A percentile compares a stretch with the other conserved stretches of the same genome.
Conservation (phyloP, 64 coral and sea anemone genomes). For the Pachyseris speciosa region DNA sequence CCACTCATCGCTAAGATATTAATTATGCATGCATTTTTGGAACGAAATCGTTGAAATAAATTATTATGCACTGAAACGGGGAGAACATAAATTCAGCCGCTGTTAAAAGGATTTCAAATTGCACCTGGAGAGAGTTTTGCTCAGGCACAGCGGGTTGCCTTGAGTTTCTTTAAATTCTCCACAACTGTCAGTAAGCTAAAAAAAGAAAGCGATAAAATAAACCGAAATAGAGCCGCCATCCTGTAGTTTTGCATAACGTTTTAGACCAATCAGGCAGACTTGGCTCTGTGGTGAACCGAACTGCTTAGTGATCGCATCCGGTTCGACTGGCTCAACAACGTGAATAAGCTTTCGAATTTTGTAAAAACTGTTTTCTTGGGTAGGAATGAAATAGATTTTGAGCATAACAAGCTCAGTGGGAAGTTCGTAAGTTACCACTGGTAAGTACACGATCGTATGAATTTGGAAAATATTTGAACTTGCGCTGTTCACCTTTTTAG, state of each 20-base stretch:
- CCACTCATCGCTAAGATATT: no score
- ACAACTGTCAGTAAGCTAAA: neutral
- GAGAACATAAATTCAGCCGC: no score
- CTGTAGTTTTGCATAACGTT: neutral
- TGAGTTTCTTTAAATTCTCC: neutral
- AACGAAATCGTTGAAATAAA: no score
- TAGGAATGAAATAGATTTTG: neutral
- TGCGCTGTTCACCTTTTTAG: neutral
- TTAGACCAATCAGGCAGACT: neutral
- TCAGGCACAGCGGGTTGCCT: neutral
- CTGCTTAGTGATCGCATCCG: neutral
- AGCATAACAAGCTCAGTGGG: slow-evolving; percentile 18
- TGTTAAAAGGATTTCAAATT: no score
- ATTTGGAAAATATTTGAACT: no score
- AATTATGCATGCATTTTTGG: no score
- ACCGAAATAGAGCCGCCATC: neutral
- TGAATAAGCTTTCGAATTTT: neutral
- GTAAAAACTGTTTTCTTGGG: neutral
- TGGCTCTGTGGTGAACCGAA: neutral
- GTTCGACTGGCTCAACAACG: neutral
- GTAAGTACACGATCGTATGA: no score
- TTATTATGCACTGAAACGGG: no score
- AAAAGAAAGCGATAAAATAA: neutral
- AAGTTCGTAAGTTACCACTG: neutral
- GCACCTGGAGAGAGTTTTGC: no score